phyloP scores from a whole-genome alignment of 2,113 vertebrate species.

The Chloroceryle aenea region DNA sequence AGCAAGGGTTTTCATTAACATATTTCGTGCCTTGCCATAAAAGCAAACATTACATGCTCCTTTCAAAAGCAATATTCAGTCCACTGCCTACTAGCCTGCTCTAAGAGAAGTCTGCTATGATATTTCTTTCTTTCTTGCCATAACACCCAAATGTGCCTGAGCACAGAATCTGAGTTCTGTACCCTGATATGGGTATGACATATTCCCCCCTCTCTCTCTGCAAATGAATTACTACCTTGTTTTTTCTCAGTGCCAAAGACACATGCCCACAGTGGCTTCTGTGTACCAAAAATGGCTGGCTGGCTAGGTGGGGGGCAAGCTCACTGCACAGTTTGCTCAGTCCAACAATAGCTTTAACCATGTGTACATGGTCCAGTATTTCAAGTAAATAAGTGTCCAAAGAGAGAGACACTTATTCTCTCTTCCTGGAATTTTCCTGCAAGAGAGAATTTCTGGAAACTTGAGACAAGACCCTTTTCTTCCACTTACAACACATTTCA shows the following conservation, averaged over 20 bases:
- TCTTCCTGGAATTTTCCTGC: not conserved
- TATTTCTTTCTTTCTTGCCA: not conserved
- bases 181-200: too few species aligned
- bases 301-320: not conserved
- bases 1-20: not conserved
- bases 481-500: not conserved
- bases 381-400: not conserved
- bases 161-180: fast-evolving
- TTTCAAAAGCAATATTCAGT: not conserved
- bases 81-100: not conserved
- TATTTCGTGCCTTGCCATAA: not conserved
- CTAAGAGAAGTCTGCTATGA: not conserved
- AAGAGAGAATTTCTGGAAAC: not conserved
- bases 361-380: not conserved
- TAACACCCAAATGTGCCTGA: not conserved
- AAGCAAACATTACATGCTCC: not conserved
- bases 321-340: not conserved
- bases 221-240: not conserved
- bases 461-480: not conserved
- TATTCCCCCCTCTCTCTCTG: not conserved
- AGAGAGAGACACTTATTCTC: not conserved
- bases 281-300: not conserved
- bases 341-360: not conserved
- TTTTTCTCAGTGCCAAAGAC: not conserved
- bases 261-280: fast-evolving